Conservation (phyloP, 2,888 invertebrate genomes). For the Atherix ibis region DNA sequence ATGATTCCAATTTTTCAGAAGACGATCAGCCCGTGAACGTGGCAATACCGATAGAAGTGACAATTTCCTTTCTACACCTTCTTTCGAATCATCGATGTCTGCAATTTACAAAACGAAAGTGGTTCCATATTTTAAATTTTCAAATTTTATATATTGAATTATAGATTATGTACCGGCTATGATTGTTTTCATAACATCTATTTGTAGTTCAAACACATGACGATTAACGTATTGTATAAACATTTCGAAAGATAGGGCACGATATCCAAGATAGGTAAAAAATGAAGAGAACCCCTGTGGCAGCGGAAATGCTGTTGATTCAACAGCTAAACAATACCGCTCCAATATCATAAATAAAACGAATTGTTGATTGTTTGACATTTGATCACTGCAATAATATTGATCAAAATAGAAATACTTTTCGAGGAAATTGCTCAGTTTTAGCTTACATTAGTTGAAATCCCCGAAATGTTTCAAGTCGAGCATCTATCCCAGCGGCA, state of each 20-base stretch:
- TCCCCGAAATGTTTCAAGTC: slow-evolving; percentile 54
- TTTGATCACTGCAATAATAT: slow-evolving; percentile 45
- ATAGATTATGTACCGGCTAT: slow-evolving; percentile 44
- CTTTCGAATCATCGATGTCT: slow-evolving; percentile 37
- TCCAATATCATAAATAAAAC: slow-evolving; percentile 65
- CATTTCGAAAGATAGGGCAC: slow-evolving; percentile 56
- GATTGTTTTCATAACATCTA: slow-evolving; percentile 73
- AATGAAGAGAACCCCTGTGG: slow-evolving; percentile 81
- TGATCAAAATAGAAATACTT: slow-evolving; percentile 11
- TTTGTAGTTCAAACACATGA: slow-evolving; percentile 73
- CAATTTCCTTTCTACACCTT: slow-evolving; percentile 52
- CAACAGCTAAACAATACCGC: slow-evolving; percentile 63
- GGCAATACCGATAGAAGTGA: slow-evolving; percentile 58
- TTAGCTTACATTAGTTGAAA: slow-evolving; percentile 57
- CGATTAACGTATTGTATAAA: slow-evolving; percentile 73
- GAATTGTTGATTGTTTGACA: slow-evolving; percentile 51
- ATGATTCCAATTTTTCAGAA: slow-evolving; percentile 63
- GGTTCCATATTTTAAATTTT: too few relatives aligned
- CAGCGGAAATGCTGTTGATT: slow-evolving; percentile 64
- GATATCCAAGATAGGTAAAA: slow-evolving; percentile 73
- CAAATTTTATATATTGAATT: neutral
- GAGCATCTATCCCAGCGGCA: slow-evolving; percentile 50
- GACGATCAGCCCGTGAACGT: slow-evolving; percentile 58
- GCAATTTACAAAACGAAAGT: slow-evolving; percentile 10
- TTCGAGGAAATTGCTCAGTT: neutral